Evolutionary conservation across 2,113 vertebrate species (phyloP).

Genomic region (Phalacrocorax pelagicus): DNA sequence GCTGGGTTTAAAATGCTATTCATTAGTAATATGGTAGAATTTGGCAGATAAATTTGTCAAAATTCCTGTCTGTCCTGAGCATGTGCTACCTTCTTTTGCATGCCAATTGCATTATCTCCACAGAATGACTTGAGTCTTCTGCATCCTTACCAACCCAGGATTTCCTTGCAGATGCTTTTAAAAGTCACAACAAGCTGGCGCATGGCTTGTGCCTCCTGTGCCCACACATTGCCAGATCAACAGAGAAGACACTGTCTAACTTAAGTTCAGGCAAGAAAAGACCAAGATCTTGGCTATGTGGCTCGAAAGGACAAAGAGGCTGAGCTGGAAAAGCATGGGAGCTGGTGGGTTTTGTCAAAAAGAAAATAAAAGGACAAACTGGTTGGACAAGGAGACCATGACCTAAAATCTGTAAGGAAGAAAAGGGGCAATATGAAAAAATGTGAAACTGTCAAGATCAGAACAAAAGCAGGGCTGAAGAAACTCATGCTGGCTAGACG

Average conservation of each 20-base stretch:
- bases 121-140: not conserved
- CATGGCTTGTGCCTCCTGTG: not conserved
- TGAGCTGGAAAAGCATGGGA: not conserved
- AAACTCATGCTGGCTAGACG: not conserved
- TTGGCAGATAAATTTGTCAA: slow-evolving; percentile 11
- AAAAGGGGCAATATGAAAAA: not conserved
- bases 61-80: slow-evolving; percentile 16
- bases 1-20: slow-evolving; percentile 4
- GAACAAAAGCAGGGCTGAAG: not conserved
- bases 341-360: not conserved
- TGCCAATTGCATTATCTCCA: not conserved
- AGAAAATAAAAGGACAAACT: not conserved
- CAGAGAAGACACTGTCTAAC: not conserved
- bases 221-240: not conserved
- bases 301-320: not conserved
- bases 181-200: not conserved
- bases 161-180: not conserved
- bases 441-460: not conserved
- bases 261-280: not conserved
- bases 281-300: not conserved
- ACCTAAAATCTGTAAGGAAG: not conserved
- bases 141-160: not conserved
- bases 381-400: not conserved
- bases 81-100: not conserved
- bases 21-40: slow-evolving; percentile 21